phyloP scores from a whole-genome alignment of 2,888 invertebrate genomes.

The Agrilus biguttatus region DNA sequence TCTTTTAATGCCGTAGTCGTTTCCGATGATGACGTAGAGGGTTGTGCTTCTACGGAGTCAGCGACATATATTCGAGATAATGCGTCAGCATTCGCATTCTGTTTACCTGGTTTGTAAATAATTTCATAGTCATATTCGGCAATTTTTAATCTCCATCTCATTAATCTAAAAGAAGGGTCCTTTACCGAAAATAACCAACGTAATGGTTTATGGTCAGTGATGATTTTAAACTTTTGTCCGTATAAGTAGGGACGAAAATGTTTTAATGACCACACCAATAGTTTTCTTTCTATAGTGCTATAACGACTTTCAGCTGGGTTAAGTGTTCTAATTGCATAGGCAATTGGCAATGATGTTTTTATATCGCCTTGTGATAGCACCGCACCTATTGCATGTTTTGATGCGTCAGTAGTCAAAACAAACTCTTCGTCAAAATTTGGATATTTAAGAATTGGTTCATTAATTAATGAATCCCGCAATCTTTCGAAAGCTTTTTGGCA shows the following conservation, averaged over 20 bases:
- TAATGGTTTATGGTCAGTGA: slow-evolving; percentile 1
- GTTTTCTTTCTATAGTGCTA: slow-evolving; percentile 3
- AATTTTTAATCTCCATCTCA: neutral
- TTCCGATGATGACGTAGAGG: too few species aligned
- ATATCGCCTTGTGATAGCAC: neutral
- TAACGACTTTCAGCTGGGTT: slow-evolving; percentile 4
- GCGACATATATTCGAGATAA: too few species aligned
- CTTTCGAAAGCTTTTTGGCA: too few species aligned
- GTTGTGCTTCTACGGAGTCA: too few species aligned
- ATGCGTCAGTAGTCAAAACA: neutral
- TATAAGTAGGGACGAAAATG: slow-evolving; percentile 6
- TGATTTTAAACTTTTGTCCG: neutral
- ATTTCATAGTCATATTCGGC: too few species aligned
- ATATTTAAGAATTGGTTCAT: neutral
- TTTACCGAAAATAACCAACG: slow-evolving; percentile 1
- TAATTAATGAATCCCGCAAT: too few species aligned
- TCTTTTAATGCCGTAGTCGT: too few species aligned
- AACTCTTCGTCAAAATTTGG: slow-evolving; percentile 2
- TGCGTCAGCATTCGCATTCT: too few species aligned
- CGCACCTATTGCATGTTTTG: neutral
- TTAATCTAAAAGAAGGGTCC: slow-evolving; percentile 1
- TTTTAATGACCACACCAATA: slow-evolving; percentile 1
- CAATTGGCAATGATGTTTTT: neutral
- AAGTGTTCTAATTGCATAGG: slow-evolving; percentile 2
- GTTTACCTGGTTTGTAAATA: too few species aligned